These are phyloP conservation scores for Glaucomys volans DNA, from an alignment of 2,113 vertebrate genomes.

Conservation along the genomic window DNA sequence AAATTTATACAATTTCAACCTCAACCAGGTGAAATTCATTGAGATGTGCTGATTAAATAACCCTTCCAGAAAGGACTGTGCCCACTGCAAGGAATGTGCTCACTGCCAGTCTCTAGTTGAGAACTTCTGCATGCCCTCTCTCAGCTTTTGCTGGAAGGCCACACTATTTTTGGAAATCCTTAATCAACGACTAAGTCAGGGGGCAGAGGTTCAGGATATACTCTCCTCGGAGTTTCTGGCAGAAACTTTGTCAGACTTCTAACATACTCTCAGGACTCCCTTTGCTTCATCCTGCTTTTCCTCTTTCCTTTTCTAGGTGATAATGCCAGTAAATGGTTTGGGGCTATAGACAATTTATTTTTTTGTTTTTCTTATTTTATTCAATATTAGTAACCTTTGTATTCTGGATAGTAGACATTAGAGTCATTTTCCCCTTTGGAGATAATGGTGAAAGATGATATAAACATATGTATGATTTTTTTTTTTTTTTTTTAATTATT, in stretches of 20 bases:
- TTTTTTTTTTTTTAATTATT: neutral
- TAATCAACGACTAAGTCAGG: neutral
- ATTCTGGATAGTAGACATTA: neutral
- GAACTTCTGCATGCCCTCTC: neutral
- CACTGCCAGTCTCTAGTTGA: neutral
- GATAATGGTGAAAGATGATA: neutral
- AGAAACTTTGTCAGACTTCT: neutral
- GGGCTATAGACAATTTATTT: neutral
- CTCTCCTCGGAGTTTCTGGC: neutral
- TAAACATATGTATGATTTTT: neutral
- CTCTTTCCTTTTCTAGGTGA: neutral
- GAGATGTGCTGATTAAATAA: neutral
- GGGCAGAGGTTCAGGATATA: neutral
- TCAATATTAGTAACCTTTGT: neutral
- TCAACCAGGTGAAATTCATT: neutral
- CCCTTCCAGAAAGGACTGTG: neutral
- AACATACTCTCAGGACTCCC: neutral
- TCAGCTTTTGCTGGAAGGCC: neutral
- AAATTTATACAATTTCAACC: slow-evolving; percentile 47
- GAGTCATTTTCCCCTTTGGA: neutral
- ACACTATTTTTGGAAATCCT: neutral
- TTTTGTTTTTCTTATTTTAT: neutral
- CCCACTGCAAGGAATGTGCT: neutral
- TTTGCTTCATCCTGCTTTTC: neutral
- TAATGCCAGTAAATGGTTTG: neutral